Percentiles rank a stretch among this genome's conserved stretches.
These are phyloP conservation scores for Calliphora vicina DNA, from an alignment of 1,140 invertebrate genomes.

Conservation along the genomic window DNA sequence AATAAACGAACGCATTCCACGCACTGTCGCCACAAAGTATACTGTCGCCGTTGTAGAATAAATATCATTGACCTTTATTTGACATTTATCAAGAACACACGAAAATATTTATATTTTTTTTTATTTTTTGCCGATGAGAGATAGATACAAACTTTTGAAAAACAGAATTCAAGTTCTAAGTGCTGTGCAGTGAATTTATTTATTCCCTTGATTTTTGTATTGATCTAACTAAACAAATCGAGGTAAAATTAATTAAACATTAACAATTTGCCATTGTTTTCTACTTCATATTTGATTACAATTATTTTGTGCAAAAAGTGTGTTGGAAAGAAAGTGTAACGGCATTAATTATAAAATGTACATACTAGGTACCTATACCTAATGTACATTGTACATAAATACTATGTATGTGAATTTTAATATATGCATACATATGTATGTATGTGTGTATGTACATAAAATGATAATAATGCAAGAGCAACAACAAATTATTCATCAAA, in stretches of 20 bases:
- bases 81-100: slow-evolving; percentile 33
- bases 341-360: not conserved
- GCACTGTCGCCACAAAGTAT: not conserved
- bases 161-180: not conserved
- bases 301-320: no score
- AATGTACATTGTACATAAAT: no score
- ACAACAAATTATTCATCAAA: no score
- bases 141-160: slow-evolving; percentile 29
- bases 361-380: not conserved
- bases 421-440: no score
- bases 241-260: not conserved
- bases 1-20: not conserved
- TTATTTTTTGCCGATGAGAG: not conserved
- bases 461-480: no score
- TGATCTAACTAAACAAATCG: not conserved
- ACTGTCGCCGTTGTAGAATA: not conserved
- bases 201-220: not conserved
- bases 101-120: not conserved
- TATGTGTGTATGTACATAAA: no score
- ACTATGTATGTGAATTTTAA: no score
- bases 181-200: not conserved
- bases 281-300: no score
- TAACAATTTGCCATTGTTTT: not conserved
- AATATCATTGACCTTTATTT: slow-evolving; percentile 62
- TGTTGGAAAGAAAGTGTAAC: slow-evolving; percentile 3